Evolutionary conservation across 1,140 invertebrate species (phyloP).

Genomic region (Diploscapter pachys): DNA sequence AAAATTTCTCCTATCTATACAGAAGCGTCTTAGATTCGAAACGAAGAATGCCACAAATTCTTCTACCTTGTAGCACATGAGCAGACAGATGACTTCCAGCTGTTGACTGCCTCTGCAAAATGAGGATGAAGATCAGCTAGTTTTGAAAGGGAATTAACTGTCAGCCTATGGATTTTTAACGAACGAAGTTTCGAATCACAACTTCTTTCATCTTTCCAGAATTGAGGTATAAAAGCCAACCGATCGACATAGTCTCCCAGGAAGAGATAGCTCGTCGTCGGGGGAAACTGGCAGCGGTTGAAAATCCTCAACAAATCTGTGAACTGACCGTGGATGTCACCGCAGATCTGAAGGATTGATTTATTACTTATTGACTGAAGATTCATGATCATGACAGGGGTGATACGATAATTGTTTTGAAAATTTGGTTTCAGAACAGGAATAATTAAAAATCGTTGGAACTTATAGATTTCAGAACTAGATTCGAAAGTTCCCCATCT

Average conservation of each 20-base stretch:
- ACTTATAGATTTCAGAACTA: no score
- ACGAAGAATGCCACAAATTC: background rate
- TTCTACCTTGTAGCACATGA: conserved; percentile 67
- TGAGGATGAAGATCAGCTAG: no score
- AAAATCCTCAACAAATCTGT: conserved; percentile 56
- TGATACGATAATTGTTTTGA: background rate
- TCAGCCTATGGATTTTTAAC: no score
- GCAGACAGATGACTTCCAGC: conserved; percentile 63
- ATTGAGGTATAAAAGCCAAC: no score
- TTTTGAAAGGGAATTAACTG: no score
- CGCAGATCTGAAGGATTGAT: conserved; percentile 60
- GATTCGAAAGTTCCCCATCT: background rate
- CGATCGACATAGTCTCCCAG: conserved; percentile 40
- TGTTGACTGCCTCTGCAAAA: conserved; percentile 21
- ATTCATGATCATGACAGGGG: background rate
- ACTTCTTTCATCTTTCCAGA: no score
- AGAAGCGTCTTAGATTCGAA: no score
- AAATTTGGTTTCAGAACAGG: background rate
- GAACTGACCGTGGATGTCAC: conserved; percentile 38
- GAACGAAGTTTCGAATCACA: no score
- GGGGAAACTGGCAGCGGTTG: conserved; percentile 51
- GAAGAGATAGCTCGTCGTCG: conserved; percentile 32
- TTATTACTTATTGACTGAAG: no score
- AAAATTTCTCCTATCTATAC: no score
- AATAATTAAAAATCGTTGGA: no score